phyloP scores from a whole-genome alignment of 1,140 invertebrate species.

The Solenopsis fugax region DNA sequence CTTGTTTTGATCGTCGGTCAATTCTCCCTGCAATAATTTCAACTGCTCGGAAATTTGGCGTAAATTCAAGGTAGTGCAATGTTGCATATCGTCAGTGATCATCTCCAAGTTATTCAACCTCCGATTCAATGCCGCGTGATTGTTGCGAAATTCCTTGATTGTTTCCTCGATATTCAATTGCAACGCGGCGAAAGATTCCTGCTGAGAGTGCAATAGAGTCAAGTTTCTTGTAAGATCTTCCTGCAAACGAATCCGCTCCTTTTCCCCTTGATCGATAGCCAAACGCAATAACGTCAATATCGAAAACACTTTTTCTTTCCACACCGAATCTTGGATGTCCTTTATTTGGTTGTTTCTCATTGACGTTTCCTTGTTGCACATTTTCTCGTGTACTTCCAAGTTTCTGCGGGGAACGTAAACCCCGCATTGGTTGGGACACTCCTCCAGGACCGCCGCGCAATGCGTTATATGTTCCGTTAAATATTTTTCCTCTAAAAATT shows the following conservation, averaged over 20 bases:
- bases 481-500: slow-evolving; percentile 87
- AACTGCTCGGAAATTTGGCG: slow-evolving; percentile 69
- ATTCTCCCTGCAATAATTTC: slow-evolving; percentile 63
- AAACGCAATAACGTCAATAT: slow-evolving; percentile 75
- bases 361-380: slow-evolving; percentile 81
- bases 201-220: slow-evolving; percentile 55
- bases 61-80: slow-evolving; percentile 65
- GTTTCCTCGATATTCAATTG: slow-evolving; percentile 64
- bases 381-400: slow-evolving; percentile 87
- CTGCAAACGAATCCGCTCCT: slow-evolving; percentile 70
- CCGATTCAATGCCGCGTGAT: slow-evolving; percentile 33
- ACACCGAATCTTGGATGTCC: slow-evolving; percentile 59
- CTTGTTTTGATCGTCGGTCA: slow-evolving; percentile 56
- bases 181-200: slow-evolving; percentile 62
- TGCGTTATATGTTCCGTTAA: slow-evolving; percentile 89
- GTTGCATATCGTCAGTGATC: slow-evolving; percentile 64
- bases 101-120: slow-evolving; percentile 71
- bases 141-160: slow-evolving; percentile 52
- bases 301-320: slow-evolving; percentile 77
- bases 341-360: slow-evolving; percentile 36
- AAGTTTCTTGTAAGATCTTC: slow-evolving; percentile 44
- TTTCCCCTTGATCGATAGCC: slow-evolving; percentile 71
- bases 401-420: slow-evolving; percentile 89
- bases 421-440: slow-evolving; percentile 89
- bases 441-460: slow-evolving; percentile 90